phyloP scores from a whole-genome alignment of 2,888 invertebrate genomes.

The Andrena fulva region DNA sequence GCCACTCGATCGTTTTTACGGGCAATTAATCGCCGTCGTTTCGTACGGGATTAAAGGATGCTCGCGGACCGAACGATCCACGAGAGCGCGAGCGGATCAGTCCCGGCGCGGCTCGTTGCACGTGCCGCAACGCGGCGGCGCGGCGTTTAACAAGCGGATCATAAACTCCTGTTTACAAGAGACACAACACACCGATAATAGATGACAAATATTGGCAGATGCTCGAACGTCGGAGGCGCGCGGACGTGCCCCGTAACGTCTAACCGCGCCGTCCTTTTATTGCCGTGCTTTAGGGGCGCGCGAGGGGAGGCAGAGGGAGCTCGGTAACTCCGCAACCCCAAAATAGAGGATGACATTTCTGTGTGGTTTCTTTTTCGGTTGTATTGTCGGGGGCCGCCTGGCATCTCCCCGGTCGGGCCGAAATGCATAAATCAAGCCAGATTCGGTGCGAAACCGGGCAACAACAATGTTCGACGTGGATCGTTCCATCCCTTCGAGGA shows the following conservation, averaged over 20 bases:
- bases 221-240: conserved; percentile 72
- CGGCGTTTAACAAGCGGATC: conserved; percentile 76
- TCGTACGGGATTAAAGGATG: conserved; percentile 30
- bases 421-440: conserved; percentile 82
- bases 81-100: background rate
- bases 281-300: conserved; percentile 23
- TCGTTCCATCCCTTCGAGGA: conserved; percentile 29
- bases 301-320: conserved; percentile 11
- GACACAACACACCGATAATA: conserved; percentile 78
- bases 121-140: conserved; percentile 38
- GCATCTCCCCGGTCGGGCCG: conserved; percentile 63
- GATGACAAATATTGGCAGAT: conserved; percentile 85
- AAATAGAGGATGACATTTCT: conserved; percentile 75
- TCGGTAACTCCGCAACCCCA: conserved; percentile 63
- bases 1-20: conserved; percentile 33
- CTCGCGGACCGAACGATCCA: conserved; percentile 12
- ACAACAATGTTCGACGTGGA: conserved; percentile 80
- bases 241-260: conserved; percentile 43
- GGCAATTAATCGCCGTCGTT: conserved; percentile 34
- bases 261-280: conserved; percentile 61
- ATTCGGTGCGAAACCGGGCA: conserved; percentile 74
- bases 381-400: conserved; percentile 71
- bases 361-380: conserved; percentile 73
- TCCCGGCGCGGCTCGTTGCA: conserved; percentile 31
- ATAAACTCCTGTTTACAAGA: conserved; percentile 80